Base-by-base conservation (phyloP, 1,140 invertebrate genomes). In the Platorchestia sp. region DNA sequence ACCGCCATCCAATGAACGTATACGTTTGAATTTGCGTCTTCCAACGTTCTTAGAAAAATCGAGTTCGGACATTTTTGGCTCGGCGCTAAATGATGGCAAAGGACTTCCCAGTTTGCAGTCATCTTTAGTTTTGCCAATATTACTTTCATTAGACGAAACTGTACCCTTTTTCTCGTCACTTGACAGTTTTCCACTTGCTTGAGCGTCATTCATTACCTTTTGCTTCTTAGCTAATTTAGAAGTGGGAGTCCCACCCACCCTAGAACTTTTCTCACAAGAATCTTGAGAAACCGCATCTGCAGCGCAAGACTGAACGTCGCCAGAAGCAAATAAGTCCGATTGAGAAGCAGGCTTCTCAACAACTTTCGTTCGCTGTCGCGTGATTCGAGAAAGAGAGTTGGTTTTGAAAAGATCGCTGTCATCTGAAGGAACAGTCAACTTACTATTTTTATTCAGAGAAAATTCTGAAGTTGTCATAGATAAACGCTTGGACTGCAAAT, bases 271-370 rank as follows among this genome's bases (percentile, higher is more conserved):
- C 44, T 43, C 41, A n/a, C n/a, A n/a, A n/a, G n/a, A n/a, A 42
- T n/a, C 86, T 14, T 45, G 3, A 45, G 91, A 3, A 6, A 45
- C 3, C 19, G 91, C 10, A 10, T 45, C 43, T 19, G 10, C 10
- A 47, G 43, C 91, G 42, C 41, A 0, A 45, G 45, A 44, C 45
- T 93, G 43, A 44, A 16, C 45, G 40, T 16, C 91, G 40, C 10
- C 45, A 3, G 91, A 93, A 40, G 43, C 91, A 93, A 93, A 93
- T 93, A 93, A 47, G 40, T 93, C 91, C 1, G 91, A 93, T 44
- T 93, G 91, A 7, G 91, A 44, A 40, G 10, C n/a, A 6, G 43
- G 91, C 45, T 93, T 45, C n/a, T 93, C 91, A 47, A 6, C 40
- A 45, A 44, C 19, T 93, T 47, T 93, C 41, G 91, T 14, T 36